Evolutionary conservation across 1,140 invertebrate genomes (phyloP).

Genomic region (Pomphorhynchus laevis): DNA sequence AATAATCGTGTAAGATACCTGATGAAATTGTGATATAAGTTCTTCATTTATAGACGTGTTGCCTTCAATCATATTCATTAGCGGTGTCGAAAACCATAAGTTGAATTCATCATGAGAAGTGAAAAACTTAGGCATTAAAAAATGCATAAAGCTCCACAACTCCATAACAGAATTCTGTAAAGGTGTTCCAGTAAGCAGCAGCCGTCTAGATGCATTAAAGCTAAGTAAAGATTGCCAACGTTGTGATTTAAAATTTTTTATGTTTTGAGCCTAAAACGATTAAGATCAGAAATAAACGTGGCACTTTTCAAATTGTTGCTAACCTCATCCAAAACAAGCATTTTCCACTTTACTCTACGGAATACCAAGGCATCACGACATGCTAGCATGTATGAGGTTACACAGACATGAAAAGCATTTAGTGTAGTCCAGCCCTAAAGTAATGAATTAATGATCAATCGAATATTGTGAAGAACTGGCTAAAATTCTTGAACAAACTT

Average conservation of each 20-base stretch:
- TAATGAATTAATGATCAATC: conserved; percentile 14
- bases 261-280: conserved; percentile 46
- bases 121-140: conserved; percentile 96
- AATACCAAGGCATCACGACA: conserved; percentile 95
- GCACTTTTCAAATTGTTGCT: too few relatives aligned
- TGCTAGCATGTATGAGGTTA: conserved; percentile 92
- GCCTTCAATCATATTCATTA: conserved; percentile 72
- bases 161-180: conserved; percentile 97
- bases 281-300: not conserved
- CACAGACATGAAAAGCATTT: conserved; percentile 95
- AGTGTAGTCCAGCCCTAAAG: conserved; percentile 85
- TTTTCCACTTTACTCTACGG: conserved; percentile 85
- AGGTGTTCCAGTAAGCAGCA: conserved; percentile 80
- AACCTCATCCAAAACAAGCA: conserved; percentile 72
- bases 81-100: conserved; percentile 93
- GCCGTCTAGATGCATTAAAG: conserved; percentile 62
- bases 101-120: conserved; percentile 73
- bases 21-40: conserved; percentile 69
- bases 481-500: not conserved
- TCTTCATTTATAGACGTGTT: conserved; percentile 64
- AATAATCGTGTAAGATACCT: conserved; percentile 27
- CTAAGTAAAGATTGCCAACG: conserved; percentile 84
- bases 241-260: conserved; percentile 98
- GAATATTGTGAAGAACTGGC: conserved; percentile 2
- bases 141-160: conserved; percentile 97